Evolutionary conservation across 2,797 vertebrate genomes (phyloP), one percentile per base, ranked within the genome.

Genomic region (Pseudochirops corinnae): DNA sequence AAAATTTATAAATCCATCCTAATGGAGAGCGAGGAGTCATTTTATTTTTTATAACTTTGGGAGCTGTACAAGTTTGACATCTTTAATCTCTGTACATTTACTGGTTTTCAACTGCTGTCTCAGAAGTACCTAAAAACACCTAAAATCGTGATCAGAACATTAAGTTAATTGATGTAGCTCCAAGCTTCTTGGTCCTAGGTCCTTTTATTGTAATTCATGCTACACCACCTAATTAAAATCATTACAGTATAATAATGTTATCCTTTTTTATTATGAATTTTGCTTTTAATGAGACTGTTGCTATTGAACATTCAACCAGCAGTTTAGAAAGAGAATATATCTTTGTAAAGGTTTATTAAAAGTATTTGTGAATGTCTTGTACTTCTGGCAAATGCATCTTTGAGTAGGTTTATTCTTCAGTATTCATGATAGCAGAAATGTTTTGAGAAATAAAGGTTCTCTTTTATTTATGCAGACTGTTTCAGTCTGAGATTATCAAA

Each of bases 211-310:
- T 95, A 74, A 62, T 97, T 95, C 16, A 67, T 3, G 52, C 94
- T 56, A 91, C 93, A 31, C 33, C n/a, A 4, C 55, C 93, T 0
- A 0, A 94, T 94, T 95, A 95, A 97, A 93, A 91, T 93, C 0
- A 0, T 95, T 96, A 96, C 3, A 97, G 96, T 95, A 90, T 31
- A 94, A 52, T 93, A 97, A 91, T 82, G 50, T 94, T 97, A 93
- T 96, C 90, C 96, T 97, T 98, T 94, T 97, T 98, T 94, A 96
- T 90, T 33, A 29, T 94, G 91, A 94, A 92, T 97, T 98, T 97
- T 94, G 57, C 74, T 97, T 98, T 97, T 96, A 98, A 14, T 28
- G 93, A 95, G 55, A 96, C 74, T 50, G 95, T 96, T 96, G 21
- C 94, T 96, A 50, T 98, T 97, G 94, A 87, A 93, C 96, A 94